Conservation (phyloP, 2,888 invertebrate species). For the Lasioglossum oenotherae region DNA sequence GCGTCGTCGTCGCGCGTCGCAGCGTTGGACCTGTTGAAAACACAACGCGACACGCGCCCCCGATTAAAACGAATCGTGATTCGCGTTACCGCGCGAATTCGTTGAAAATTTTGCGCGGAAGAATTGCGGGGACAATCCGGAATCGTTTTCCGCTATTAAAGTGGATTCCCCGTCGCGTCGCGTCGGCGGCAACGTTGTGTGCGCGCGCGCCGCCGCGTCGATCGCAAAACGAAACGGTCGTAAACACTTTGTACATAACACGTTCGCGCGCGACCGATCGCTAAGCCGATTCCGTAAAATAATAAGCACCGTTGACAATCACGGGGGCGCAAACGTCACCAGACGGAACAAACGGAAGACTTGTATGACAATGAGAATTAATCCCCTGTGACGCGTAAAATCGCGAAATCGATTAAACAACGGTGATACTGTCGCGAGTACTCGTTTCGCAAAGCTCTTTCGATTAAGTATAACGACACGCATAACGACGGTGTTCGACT, state of each 20-base stretch:
- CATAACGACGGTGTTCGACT: neutral
- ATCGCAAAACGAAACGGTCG: neutral
- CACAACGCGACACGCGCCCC: neutral
- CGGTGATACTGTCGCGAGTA: neutral
- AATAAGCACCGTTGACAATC: slow-evolving; percentile 8
- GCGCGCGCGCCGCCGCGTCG: neutral
- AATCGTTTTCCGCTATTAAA: neutral
- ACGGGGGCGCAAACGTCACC: neutral
- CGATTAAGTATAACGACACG: neutral
- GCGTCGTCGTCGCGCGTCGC: neutral
- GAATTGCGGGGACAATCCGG: neutral
- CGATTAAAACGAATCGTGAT: neutral
- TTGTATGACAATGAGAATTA: neutral
- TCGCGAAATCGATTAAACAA: neutral
- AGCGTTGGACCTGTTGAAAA: neutral
- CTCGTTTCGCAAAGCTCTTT: neutral
- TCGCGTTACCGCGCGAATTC: neutral
- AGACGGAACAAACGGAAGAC: neutral
- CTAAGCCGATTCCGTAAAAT: slow-evolving; percentile 19
- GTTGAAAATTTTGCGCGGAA: neutral
- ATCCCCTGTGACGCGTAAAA: neutral
- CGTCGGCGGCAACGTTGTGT: neutral
- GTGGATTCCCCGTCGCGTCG: neutral
- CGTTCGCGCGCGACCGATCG: neutral
- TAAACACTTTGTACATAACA: neutral